A percentile compares a stretch with the other conserved stretches of the same genome.
Evolutionary conservation across 2,888 invertebrate species (phyloP).

Genomic region (Calephelis perditalis): DNA sequence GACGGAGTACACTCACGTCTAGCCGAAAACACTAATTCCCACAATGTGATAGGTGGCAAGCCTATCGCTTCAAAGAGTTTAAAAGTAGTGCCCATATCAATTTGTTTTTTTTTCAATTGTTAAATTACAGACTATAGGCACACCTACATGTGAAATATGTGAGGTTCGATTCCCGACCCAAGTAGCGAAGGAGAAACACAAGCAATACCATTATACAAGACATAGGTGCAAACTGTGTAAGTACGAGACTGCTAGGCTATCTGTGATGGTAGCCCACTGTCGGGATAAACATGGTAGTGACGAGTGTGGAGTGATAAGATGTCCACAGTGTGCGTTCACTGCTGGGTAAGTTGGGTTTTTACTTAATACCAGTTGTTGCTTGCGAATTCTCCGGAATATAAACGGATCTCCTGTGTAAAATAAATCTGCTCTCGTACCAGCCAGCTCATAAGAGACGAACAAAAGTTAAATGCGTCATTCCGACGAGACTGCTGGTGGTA

Average conservation of each 20-base stretch:
- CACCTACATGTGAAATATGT: constrained; percentile 41
- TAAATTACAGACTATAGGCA: constrained; percentile 39
- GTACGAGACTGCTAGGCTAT: constrained; percentile 34
- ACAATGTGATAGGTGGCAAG: no score
- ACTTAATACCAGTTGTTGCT: no score
- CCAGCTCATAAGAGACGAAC: no score
- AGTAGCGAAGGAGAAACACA: constrained; percentile 32
- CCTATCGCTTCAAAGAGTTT: no score
- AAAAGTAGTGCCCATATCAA: no score
- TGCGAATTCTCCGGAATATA: no score
- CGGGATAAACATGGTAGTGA: constrained; percentile 40
- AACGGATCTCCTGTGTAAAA: no score
- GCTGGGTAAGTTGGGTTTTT: constrained; percentile 35
- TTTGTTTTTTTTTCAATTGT: neutral
- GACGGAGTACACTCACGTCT: no score
- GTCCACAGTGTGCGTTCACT: constrained; percentile 38
- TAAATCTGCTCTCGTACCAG: no score
- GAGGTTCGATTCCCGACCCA: constrained; percentile 32
- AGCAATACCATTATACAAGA: constrained; percentile 36
- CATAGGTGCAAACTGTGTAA: constrained; percentile 43
- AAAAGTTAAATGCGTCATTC: no score
- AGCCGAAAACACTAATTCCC: no score
- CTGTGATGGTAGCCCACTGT: constrained; percentile 39
- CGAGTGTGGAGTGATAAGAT: constrained; percentile 38
- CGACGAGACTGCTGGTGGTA: no score